A percentile compares a stretch with the other conserved stretches of the same genome.
phyloP scores from a whole-genome alignment of 2,888 invertebrate genomes.

The Dorcus hopei region DNA sequence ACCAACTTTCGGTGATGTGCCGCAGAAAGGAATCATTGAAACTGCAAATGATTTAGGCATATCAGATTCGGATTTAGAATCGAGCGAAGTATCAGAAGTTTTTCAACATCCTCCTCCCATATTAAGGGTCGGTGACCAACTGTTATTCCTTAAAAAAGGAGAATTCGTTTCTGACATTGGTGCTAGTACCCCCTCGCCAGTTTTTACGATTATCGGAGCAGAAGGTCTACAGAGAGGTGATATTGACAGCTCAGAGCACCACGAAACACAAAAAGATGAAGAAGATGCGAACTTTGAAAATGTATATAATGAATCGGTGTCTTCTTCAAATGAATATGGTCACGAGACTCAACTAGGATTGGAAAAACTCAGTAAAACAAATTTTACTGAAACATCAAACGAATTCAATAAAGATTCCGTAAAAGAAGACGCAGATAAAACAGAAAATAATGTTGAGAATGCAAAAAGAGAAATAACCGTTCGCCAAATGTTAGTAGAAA shows the following conservation, averaged over 20 bases:
- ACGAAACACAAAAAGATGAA: constrained; percentile 20
- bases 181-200: constrained; percentile 42
- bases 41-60: constrained; percentile 36
- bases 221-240: constrained; percentile 49
- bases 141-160: constrained; percentile 44
- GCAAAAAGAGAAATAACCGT: not conserved
- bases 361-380: not conserved
- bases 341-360: not conserved
- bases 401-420: not conserved
- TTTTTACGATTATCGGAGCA: constrained; percentile 50
- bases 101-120: constrained; percentile 47
- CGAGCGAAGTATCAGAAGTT: constrained; percentile 43
- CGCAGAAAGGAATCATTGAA: constrained; percentile 50
- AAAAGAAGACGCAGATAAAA: not conserved
- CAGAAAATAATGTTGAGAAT: not conserved
- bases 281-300: not conserved
- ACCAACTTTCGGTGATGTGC: constrained; percentile 29
- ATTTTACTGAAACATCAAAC: not conserved
- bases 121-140: constrained; percentile 45
- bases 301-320: too few species aligned
- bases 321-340: not conserved
- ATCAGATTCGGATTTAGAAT: constrained; percentile 40
- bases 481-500: not conserved
- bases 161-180: constrained; percentile 43
- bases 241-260: constrained; percentile 34